Percentiles rank a stretch among this genome's conserved stretches.
Conservation (phyloP, 1,140 invertebrate genomes). For the Zaprionus capensis region DNA sequence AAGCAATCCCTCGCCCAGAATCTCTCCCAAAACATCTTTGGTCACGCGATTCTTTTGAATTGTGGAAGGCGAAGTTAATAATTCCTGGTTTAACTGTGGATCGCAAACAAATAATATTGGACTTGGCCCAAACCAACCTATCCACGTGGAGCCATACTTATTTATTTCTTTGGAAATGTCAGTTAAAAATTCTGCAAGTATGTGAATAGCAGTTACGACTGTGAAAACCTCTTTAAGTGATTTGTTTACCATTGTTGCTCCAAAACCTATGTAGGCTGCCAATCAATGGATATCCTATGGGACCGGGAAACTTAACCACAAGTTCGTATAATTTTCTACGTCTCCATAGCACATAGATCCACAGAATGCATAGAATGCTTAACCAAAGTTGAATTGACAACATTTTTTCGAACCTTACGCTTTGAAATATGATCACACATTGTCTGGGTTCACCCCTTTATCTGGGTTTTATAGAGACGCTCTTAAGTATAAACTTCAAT, state of each 20-base stretch:
- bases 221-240: not conserved
- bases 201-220: not conserved
- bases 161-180: slow-evolving; percentile 14
- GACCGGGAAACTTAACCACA: slow-evolving; percentile 56
- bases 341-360: slow-evolving; percentile 61
- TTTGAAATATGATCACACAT: not conserved
- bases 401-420: not conserved
- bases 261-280: slow-evolving; percentile 37
- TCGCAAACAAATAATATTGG: slow-evolving; percentile 53
- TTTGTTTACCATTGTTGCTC: slow-evolving; percentile 22
- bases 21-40: slow-evolving; percentile 22
- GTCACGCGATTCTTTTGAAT: slow-evolving; percentile 35
- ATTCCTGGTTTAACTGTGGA: slow-evolving; percentile 48
- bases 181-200: slow-evolving; percentile 23
- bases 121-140: slow-evolving; percentile 54
- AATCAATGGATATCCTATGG: slow-evolving; percentile 61
- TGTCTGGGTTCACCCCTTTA: not conserved
- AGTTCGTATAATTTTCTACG: slow-evolving; percentile 59
- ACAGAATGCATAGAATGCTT: slow-evolving; percentile 18
- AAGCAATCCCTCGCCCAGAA: slow-evolving; percentile 48
- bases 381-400: slow-evolving; percentile 5
- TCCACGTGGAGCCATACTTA: slow-evolving; percentile 45
- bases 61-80: slow-evolving; percentile 50
- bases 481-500: not conserved
- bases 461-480: not conserved